Evolutionary conservation across 2,113 vertebrate species (phyloP).

Genomic region (Ammodytes dubius): DNA sequence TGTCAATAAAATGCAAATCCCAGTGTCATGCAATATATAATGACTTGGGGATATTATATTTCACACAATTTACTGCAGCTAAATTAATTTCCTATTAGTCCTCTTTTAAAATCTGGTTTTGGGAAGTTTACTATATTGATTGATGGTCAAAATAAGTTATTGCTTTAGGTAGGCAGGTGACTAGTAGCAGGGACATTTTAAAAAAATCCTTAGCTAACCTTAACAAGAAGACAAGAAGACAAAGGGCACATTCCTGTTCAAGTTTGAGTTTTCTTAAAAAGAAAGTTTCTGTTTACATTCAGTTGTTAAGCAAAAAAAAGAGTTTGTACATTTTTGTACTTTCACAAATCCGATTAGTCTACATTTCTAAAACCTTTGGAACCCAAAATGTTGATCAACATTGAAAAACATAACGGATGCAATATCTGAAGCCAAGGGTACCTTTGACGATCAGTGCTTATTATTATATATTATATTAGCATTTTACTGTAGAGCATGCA

Average conservation of each 20-base stretch:
- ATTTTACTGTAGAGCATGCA: background rate
- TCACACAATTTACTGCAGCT: background rate
- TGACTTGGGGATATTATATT: background rate
- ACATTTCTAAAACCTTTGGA: background rate
- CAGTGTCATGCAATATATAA: background rate
- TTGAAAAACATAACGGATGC: background rate
- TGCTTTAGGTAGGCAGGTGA: background rate
- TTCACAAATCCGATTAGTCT: background rate
- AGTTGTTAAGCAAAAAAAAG: background rate
- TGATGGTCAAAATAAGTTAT: background rate
- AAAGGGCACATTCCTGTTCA: background rate
- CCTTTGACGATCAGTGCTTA: background rate
- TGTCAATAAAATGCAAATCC: background rate
- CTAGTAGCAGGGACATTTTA: background rate
- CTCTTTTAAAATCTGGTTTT: background rate
- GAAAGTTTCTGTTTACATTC: background rate
- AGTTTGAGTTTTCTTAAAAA: background rate
- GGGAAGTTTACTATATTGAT: background rate
- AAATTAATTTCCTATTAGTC: background rate
- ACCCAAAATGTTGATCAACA: background rate
- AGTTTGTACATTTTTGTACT: background rate
- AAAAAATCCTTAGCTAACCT: background rate
- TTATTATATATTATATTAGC: constrained; percentile 17
- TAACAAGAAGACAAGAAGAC: background rate
- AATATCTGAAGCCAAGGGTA: background rate